These are phyloP conservation scores for Brachionus plicatilis DNA, from an alignment of 1,140 invertebrate genomes.

Conservation along the genomic window DNA sequence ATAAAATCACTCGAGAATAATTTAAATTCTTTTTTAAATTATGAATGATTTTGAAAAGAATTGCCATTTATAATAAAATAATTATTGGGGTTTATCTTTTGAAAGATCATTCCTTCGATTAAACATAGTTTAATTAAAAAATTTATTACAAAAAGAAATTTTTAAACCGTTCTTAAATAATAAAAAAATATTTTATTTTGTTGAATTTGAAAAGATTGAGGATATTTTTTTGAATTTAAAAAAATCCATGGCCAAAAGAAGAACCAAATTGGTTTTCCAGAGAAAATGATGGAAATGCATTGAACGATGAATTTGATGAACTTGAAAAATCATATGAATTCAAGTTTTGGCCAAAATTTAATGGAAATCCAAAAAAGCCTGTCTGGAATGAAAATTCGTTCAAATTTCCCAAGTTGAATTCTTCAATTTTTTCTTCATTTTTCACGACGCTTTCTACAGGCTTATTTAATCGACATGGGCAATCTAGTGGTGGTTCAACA, in stretches of 20 bases:
- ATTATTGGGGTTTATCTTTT: no score
- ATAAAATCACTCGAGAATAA: neutral
- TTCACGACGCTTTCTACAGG: neutral
- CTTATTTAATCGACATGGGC: neutral
- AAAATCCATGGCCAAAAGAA: neutral
- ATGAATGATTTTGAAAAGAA: neutral
- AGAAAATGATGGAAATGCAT: neutral
- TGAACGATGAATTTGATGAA: neutral
- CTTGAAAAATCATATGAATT: neutral
- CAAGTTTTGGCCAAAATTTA: neutral
- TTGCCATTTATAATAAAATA: no score
- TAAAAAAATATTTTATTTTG: neutral
- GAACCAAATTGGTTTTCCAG: neutral
- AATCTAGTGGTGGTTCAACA: neutral
- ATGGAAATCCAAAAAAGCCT: neutral
- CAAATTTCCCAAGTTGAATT: neutral
- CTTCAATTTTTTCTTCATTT: neutral
- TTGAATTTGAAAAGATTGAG: neutral
- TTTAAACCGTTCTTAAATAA: no score
- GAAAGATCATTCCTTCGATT: no score
- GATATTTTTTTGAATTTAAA: neutral
- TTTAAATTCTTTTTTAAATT: neutral
- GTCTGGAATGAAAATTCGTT: neutral
- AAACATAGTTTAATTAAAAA: no score
- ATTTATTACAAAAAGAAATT: no score